phyloP scores from a whole-genome alignment of 2,888 invertebrate genomes.

The Monochamus alternatus region DNA sequence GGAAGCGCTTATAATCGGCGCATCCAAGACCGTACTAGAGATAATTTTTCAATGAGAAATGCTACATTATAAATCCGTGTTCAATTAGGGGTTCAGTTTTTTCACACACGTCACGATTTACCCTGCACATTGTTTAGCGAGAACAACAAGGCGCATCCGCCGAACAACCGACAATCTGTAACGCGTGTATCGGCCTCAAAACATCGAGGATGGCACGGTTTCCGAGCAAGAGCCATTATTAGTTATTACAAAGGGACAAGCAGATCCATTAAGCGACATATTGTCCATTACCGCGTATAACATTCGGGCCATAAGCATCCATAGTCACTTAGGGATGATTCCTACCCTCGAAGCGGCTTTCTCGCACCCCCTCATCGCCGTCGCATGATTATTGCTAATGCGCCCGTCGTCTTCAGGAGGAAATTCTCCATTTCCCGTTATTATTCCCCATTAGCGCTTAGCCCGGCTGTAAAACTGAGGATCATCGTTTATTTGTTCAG shows the following conservation, averaged over 20 bases:
- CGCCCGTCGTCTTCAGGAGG: conserved; percentile 35
- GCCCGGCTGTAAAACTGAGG: conserved; percentile 8
- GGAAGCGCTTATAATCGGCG: too few relatives aligned
- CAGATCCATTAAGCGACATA: conserved; percentile 64
- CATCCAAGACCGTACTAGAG: too few relatives aligned
- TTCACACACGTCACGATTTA: too few relatives aligned
- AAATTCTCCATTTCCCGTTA: conserved; percentile 38
- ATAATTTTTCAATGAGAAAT: too few relatives aligned
- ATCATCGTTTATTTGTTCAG: background rate
- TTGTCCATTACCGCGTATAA: conserved; percentile 64
- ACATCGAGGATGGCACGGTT: conserved; percentile 20
- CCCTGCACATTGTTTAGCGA: too few relatives aligned
- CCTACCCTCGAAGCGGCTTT: conserved; percentile 55
- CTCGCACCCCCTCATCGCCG: conserved; percentile 45
- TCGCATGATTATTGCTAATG: conserved; percentile 55
- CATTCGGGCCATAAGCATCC: conserved; percentile 59
- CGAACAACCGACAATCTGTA: conserved; percentile 15
- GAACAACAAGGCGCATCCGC: background rate
- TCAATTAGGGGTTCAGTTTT: too few relatives aligned
- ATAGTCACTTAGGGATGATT: conserved; percentile 64
- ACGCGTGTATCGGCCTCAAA: conserved; percentile 16
- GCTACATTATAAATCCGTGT: too few relatives aligned
- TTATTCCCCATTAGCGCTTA: conserved; percentile 35
- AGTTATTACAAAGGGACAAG: conserved; percentile 62
- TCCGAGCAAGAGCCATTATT: conserved; percentile 55